Base-by-base conservation (phyloP, 1,140 invertebrate genomes). In the Littorina saxatilis region DNA sequence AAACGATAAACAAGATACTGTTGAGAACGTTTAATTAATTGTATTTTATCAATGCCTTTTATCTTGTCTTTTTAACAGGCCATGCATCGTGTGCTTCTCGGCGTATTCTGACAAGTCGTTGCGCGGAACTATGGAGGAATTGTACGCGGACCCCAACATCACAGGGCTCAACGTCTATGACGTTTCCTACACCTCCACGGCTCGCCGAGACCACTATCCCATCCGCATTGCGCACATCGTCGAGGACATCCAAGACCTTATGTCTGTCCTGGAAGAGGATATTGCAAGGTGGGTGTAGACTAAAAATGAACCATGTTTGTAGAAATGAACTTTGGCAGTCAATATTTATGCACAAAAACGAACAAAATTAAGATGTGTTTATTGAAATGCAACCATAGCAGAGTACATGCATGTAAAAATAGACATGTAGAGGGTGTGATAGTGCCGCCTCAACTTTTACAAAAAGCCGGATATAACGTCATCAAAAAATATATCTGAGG, bases 171-270 rank as follows among this genome's bases (percentile, higher is more conserved):
- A n/a, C 74, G 29, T 88, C 20, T 20, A 70, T 0, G 77, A 77
- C 40, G 50, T 88, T 23, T 79, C 87, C 29, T 86, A 80, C 58
- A 86, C 86, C 73, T 82, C 78, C 52, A 82, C 81, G 7, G 73
- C 29, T n/a, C 80, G 77, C 32, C 40, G 87, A n/a, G 83, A 85
- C 27, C 84, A 86, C 47, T 87, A 80, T 40, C 11, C 50, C 32
- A 82, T 80, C 47, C 63, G 87, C 50, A 0, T 80, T 13, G 68
- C 81, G 1, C 72, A 83, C n/a, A 52, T 78, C 17, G 61, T 58
- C 23, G 27, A 76, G 11, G 43, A 55, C n/a, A 73, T 73, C 29
- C 17, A 50, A 9, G 81, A 83, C 2, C 43, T 84, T 0, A 17
- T 58, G 0, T 47, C 55, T 73, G 39, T 77, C 1, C 29, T 74